Evolutionary conservation across 1,140 invertebrate genomes (phyloP).

Genomic region (Drosophila setifemur): DNA sequence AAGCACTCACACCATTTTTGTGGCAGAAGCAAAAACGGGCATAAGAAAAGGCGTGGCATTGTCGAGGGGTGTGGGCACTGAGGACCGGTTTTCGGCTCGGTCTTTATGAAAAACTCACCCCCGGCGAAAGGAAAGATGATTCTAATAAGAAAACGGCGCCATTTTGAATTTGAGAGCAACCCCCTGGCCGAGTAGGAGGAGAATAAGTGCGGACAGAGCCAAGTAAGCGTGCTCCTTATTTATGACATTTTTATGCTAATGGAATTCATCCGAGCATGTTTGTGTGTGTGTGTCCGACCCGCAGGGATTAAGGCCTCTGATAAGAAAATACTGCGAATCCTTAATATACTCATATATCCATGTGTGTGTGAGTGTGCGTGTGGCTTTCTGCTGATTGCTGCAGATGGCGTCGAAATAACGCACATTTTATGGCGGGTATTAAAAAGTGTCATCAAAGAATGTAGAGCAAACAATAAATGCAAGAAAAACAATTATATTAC

Average conservation of each 20-base stretch:
- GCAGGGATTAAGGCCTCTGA: slow-evolving; percentile 59
- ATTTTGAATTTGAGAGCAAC: slow-evolving; percentile 74
- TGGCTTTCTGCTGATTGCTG: slow-evolving; percentile 5
- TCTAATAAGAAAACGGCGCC: slow-evolving; percentile 79
- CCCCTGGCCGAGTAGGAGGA: slow-evolving; percentile 52
- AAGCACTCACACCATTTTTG: too few species aligned
- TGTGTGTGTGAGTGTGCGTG: slow-evolving; percentile 5
- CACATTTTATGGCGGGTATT: slow-evolving; percentile 33
- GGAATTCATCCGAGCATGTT: slow-evolving; percentile 42
- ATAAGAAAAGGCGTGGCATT: slow-evolving; percentile 64
- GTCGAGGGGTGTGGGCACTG: slow-evolving; percentile 1
- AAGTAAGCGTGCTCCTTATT: slow-evolving; percentile 71
- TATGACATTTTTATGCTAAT: slow-evolving; percentile 81
- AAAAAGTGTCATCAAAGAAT: slow-evolving; percentile 33
- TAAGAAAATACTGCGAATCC: slow-evolving; percentile 61
- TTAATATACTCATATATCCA: slow-evolving; percentile 6
- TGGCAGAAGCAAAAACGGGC: background rate
- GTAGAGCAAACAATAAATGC: slow-evolving; percentile 19
- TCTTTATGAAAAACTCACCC: slow-evolving; percentile 65
- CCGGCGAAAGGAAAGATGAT: slow-evolving; percentile 42
- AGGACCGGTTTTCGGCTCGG: slow-evolving; percentile 47
- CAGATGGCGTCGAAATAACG: slow-evolving; percentile 31
- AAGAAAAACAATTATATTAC: slow-evolving; percentile 27
- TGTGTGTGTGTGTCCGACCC: slow-evolving; percentile 19
- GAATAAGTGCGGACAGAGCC: slow-evolving; percentile 23